A percentile compares a stretch with the other conserved stretches of the same genome.
phyloP scores from a whole-genome alignment of 2,888 invertebrate genomes.

The Hipparchia semele region DNA sequence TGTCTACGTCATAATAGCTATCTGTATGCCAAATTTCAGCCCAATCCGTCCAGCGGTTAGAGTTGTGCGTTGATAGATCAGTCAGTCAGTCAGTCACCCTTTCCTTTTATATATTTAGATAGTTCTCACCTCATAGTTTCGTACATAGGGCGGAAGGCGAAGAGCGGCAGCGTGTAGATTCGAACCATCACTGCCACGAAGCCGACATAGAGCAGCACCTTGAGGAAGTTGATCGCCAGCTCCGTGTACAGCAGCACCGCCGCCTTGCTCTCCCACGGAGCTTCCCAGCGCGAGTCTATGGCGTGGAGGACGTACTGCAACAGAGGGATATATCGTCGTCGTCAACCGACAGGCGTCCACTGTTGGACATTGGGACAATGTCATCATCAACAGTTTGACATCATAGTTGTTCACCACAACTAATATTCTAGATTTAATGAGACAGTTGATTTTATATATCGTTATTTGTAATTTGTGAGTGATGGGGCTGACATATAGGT shows the following conservation, averaged over 20 bases:
- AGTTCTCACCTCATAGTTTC: slow-evolving; percentile 94
- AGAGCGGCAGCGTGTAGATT: slow-evolving; percentile 98
- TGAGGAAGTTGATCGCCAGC: slow-evolving; percentile 94
- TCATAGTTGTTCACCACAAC: too few species aligned
- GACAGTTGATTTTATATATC: too few species aligned
- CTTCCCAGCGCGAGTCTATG: slow-evolving; percentile 95
- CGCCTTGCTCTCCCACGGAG: slow-evolving; percentile 99
- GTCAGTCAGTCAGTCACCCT: too few species aligned
- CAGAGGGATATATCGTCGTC: background rate
- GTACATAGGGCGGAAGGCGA: slow-evolving; percentile 99
- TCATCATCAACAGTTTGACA: too few species aligned
- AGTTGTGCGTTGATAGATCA: too few species aligned
- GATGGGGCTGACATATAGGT: too few species aligned
- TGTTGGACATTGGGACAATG: too few species aligned
- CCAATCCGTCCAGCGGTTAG: too few species aligned
- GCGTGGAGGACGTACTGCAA: slow-evolving; percentile 85
- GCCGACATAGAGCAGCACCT: slow-evolving; percentile 93
- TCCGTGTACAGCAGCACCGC: slow-evolving; percentile 98
- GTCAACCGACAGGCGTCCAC: background rate
- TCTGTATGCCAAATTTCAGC: too few species aligned
- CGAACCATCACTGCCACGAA: slow-evolving; percentile 98
- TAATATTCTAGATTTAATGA: too few species aligned
- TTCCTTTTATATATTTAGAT: background rate
- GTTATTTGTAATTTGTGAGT: too few species aligned
- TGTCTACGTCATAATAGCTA: too few species aligned